Conservation (phyloP, 30 jellyfish, hydroid and myxozoan species). For the Hydractinia echinata region DNA sequence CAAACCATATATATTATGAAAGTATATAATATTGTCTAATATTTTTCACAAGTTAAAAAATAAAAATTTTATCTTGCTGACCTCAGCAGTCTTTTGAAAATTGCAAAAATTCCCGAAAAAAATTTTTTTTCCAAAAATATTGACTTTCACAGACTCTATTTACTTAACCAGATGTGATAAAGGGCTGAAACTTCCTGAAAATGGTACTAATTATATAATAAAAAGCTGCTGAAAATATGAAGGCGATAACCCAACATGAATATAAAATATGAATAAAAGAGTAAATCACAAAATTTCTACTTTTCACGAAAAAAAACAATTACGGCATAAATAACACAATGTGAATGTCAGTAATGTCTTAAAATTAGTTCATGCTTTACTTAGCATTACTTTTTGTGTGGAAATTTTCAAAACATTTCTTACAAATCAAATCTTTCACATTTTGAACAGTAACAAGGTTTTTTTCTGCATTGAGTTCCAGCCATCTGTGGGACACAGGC, state of each 20-base stretch:
- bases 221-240: conserved; percentile 6
- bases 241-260: background rate
- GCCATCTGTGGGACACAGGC: conserved; percentile 12
- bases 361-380: background rate
- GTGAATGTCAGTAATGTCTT: background rate
- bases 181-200: conserved; percentile 4
- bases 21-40: background rate
- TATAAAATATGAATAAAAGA: background rate
- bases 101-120: background rate
- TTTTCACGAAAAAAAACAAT: background rate
- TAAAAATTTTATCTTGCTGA: too few relatives aligned
- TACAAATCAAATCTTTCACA: conserved; percentile 41
- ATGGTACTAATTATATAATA: background rate
- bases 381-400: conserved; percentile 9
- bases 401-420: conserved; percentile 12
- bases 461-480: conserved; percentile 23
- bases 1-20: background rate
- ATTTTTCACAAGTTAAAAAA: too few relatives aligned
- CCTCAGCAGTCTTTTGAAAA: too few relatives aligned
- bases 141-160: background rate
- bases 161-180: too few relatives aligned
- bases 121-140: background rate
- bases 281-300: conserved; percentile 4
- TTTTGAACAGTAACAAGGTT: conserved; percentile 23
- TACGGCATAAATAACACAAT: background rate